Conservation (phyloP, 2,113 vertebrate species). For the Grammomys surdaster region DNA sequence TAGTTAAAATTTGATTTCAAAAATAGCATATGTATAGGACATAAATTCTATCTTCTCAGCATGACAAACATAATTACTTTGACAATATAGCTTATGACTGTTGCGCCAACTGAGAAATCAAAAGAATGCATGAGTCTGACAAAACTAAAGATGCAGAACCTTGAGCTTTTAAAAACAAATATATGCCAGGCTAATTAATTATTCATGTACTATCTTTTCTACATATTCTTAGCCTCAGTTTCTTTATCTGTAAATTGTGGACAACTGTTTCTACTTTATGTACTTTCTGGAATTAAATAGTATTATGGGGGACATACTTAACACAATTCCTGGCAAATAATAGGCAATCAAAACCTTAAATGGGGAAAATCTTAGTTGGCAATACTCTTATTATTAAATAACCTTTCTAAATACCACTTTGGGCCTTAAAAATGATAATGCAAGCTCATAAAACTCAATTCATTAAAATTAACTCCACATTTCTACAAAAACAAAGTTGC, state of each 20-base stretch:
- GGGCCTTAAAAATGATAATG: slow-evolving; percentile 42
- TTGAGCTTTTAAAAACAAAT: slow-evolving; percentile 50
- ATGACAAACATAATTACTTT: slow-evolving; percentile 48
- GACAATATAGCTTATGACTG: slow-evolving; percentile 30
- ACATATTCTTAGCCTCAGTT: slow-evolving; percentile 35
- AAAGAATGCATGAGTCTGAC: slow-evolving; percentile 41
- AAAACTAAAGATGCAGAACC: slow-evolving; percentile 43
- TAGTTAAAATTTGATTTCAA: slow-evolving; percentile 38
- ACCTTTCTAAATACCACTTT: slow-evolving; percentile 58
- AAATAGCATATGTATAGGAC: slow-evolving; percentile 3
- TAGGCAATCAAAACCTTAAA: slow-evolving; percentile 3
- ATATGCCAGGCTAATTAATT: background rate
- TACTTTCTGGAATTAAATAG: slow-evolving; percentile 46
- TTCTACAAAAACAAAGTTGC: slow-evolving; percentile 49
- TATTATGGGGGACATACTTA: background rate
- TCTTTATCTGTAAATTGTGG: slow-evolving; percentile 46
- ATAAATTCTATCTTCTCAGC: slow-evolving; percentile 50
- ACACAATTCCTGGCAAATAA: slow-evolving; percentile 51
- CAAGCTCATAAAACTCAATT: slow-evolving; percentile 57
- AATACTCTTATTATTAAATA: slow-evolving; percentile 43
- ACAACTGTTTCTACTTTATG: slow-evolving; percentile 47
- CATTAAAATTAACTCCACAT: slow-evolving; percentile 45
- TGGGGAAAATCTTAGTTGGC: background rate
- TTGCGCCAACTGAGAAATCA: slow-evolving; percentile 34
- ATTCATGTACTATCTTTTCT: slow-evolving; percentile 60